Base-by-base conservation (phyloP, 2,113 vertebrate genomes). In the Beaufortia kweichowensis region DNA sequence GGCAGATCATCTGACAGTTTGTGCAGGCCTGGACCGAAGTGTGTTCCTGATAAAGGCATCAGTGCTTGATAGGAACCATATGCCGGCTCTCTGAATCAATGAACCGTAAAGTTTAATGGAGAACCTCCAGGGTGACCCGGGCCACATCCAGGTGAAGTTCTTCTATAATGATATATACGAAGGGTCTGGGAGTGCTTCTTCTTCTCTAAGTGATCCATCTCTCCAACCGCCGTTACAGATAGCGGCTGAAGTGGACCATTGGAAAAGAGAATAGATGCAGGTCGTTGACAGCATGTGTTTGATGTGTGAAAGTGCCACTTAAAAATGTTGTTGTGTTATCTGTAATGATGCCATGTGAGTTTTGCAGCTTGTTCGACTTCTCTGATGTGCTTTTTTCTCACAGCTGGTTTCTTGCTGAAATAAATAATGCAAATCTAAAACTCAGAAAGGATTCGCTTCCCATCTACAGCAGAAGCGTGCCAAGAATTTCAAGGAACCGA, bases 41-140 rank as follows among this genome's bases (percentile, higher is more conserved):
- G 68, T 78, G 79, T 77, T 77, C 76, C 75, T 39, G 39, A 82
- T 80, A 81, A 77, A 81, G 70, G 77, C 75, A 67, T 60, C 21
- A 41, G 70, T 43, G 71, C 61, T 28, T 82, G 72, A 82, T 83
- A 59, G 76, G 76, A 85, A 82, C 75, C 84, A 85, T 71, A 85
- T 82, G 80, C 77, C 75, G 43, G 76, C 43, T 68, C 77, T 84
- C 78, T 76, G 70, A 63, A 65, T 79, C 79, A 86, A 84, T 80
- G 71, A 83, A 81, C 77, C 59, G 46, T 83, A 64, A 80, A 80
- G 75, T 82, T 82, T 83, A 83, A 83, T 76, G 81, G 75, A 78
- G 67, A 80, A 80, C 81, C 76, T 79, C 43, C 31, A 68, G 78
- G 29, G 77, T 79, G 77, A 81, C 81, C 81, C 53, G 41, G 66